Percentiles rank a stretch among this genome's conserved stretches.
phyloP scores from a whole-genome alignment of 2,113 vertebrate species.

The Galeopterus variegatus region DNA sequence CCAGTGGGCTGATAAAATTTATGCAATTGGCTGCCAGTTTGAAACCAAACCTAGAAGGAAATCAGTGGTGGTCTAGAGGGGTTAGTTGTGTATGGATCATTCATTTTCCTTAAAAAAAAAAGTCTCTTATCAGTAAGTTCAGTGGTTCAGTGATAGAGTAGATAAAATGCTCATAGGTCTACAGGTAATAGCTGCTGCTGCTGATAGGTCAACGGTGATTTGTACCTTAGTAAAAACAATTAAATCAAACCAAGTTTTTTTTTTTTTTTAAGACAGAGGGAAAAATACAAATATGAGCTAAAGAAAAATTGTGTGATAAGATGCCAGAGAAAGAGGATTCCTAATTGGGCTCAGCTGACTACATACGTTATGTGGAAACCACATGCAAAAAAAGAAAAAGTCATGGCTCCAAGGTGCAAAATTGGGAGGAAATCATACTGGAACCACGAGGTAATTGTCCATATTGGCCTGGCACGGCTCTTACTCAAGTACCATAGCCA shows the following conservation, averaged over 20 bases:
- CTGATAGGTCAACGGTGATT: not conserved
- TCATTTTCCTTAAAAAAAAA: not conserved
- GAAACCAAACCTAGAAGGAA: conserved; percentile 51
- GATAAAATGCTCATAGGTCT: not conserved
- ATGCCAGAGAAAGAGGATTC: conserved; percentile 22
- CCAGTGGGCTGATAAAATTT: not conserved
- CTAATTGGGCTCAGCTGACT: not conserved
- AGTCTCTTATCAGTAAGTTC: conserved; percentile 7
- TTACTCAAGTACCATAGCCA: conserved; percentile 2
- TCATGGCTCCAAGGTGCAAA: not conserved
- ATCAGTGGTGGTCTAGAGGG: not conserved
- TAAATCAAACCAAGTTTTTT: conserved; percentile 39
- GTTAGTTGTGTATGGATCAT: conserved; percentile 41
- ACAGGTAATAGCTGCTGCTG: not conserved
- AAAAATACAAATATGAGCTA: conserved; percentile 14
- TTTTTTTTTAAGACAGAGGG: conserved; percentile 30
- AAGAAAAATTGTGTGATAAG: not conserved
- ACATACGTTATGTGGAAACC: not conserved
- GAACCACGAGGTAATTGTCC: not conserved
- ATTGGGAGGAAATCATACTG: not conserved
- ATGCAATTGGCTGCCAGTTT: not conserved
- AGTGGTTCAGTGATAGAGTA: not conserved
- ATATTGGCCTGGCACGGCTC: not conserved
- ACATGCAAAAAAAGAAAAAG: not conserved
- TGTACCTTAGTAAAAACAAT: conserved; percentile 59